Evolutionary conservation across 2,888 invertebrate genomes (phyloP).

Genomic region (Ischnura elegans): DNA sequence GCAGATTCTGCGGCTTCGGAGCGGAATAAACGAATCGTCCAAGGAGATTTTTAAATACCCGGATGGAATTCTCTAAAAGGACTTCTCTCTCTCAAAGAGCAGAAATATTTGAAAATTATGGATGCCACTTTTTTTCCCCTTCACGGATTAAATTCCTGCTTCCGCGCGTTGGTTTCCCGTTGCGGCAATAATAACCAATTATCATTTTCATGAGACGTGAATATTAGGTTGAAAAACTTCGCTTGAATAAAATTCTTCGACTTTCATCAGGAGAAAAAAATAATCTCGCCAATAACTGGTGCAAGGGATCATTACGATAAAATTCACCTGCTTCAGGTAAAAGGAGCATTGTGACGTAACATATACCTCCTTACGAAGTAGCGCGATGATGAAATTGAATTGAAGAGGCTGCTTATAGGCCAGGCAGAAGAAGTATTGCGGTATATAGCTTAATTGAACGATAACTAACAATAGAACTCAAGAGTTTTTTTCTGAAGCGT

Average conservation of each 20-base stretch:
- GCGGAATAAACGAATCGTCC: background rate
- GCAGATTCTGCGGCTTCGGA: slow-evolving; percentile 36
- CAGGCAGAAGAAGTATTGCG: too few species aligned
- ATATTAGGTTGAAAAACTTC: slow-evolving; percentile 7
- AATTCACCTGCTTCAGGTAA: background rate
- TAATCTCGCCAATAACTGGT: background rate
- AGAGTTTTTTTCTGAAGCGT: too few species aligned
- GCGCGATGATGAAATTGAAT: too few species aligned
- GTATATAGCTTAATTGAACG: too few species aligned
- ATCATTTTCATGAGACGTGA: slow-evolving; percentile 58
- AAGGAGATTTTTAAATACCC: background rate
- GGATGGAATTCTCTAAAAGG: background rate
- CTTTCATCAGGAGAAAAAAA: background rate
- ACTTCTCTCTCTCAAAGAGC: background rate
- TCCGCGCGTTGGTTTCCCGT: background rate
- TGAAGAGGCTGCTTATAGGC: too few species aligned
- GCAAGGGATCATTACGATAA: background rate
- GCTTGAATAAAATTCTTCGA: background rate
- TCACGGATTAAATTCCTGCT: background rate
- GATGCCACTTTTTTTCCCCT: slow-evolving; percentile 1
- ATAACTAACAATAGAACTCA: too few species aligned
- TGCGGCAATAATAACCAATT: slow-evolving; percentile 52
- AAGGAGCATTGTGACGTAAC: too few species aligned
- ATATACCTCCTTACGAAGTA: too few species aligned
- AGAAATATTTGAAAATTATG: slow-evolving; percentile 55